Evolutionary conservation across 2,113 vertebrate species (phyloP).

Genomic region (Jacana jacana): DNA sequence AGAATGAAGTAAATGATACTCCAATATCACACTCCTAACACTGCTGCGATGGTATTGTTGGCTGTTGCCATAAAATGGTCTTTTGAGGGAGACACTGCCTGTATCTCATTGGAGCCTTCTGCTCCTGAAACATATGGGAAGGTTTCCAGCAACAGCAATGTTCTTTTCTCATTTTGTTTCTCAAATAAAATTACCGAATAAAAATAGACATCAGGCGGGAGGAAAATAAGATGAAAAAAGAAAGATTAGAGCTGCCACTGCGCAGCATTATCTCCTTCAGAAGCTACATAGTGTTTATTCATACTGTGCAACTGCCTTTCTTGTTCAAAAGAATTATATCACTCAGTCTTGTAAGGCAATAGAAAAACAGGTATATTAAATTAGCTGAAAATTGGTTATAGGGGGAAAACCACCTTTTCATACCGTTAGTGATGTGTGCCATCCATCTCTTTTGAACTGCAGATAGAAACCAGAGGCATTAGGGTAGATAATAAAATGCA

Average conservation of each 20-base stretch:
- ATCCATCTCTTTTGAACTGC: background rate
- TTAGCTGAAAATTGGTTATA: background rate
- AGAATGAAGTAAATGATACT: background rate
- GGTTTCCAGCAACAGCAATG: background rate
- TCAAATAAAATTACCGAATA: background rate
- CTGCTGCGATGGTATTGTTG: background rate
- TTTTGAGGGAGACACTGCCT: background rate
- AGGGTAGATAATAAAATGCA: conserved; percentile 5
- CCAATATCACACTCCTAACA: accelerated
- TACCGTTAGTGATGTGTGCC: background rate
- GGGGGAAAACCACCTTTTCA: background rate
- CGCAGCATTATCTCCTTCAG: background rate
- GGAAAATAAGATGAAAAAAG: background rate
- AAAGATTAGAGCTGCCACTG: background rate
- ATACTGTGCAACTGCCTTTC: background rate
- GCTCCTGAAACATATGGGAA: background rate
- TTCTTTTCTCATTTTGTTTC: background rate
- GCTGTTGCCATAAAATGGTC: background rate
- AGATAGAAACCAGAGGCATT: background rate
- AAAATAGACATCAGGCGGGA: background rate
- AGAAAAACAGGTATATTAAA: conserved; percentile 4
- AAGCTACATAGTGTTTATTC: background rate
- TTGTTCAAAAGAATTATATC: background rate
- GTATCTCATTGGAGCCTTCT: background rate
- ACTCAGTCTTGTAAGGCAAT: background rate